Evolutionary conservation across 2,797 vertebrate species (phyloP).

Genomic region (Moxostoma hubbsi): DNA sequence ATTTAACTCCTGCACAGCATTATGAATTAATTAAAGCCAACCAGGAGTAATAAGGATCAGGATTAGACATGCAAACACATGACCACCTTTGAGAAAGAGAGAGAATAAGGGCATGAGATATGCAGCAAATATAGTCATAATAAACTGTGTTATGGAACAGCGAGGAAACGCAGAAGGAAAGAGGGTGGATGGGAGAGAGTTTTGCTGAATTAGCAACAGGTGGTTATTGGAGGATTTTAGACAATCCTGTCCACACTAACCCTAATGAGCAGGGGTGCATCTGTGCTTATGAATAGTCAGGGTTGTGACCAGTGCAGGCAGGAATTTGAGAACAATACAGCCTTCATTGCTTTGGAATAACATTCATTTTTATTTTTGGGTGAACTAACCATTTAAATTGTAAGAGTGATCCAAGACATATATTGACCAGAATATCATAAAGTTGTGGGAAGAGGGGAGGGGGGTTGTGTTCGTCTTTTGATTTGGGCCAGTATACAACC

Average conservation of each 20-base stretch:
- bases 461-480: too few species aligned
- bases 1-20: slow-evolving; percentile 45
- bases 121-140: slow-evolving; percentile 12
- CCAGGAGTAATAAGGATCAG: slow-evolving; percentile 29
- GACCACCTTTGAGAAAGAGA: slow-evolving; percentile 12
- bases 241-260: slow-evolving; percentile 38
- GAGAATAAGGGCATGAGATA: slow-evolving; percentile 5
- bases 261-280: slow-evolving; percentile 51
- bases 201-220: slow-evolving; percentile 74
- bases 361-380: too few species aligned
- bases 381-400: too few species aligned
- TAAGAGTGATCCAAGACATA: too few species aligned
- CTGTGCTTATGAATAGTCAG: slow-evolving; percentile 53
- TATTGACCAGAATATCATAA: too few species aligned
- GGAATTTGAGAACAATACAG: slow-evolving; percentile 68
- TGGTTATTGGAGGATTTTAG: slow-evolving; percentile 74
- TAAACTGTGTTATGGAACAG: slow-evolving; percentile 33
- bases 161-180: neutral
- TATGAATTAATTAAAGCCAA: slow-evolving; percentile 70
- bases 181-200: slow-evolving; percentile 13
- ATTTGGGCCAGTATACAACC: too few species aligned
- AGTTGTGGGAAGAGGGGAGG: too few species aligned
- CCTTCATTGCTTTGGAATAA: neutral
- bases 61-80: slow-evolving; percentile 32
- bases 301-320: slow-evolving; percentile 41